Percentiles rank a stretch among this genome's conserved stretches.
phyloP scores from a whole-genome alignment of 2,888 invertebrate genomes.

The Arctia plantaginis region DNA sequence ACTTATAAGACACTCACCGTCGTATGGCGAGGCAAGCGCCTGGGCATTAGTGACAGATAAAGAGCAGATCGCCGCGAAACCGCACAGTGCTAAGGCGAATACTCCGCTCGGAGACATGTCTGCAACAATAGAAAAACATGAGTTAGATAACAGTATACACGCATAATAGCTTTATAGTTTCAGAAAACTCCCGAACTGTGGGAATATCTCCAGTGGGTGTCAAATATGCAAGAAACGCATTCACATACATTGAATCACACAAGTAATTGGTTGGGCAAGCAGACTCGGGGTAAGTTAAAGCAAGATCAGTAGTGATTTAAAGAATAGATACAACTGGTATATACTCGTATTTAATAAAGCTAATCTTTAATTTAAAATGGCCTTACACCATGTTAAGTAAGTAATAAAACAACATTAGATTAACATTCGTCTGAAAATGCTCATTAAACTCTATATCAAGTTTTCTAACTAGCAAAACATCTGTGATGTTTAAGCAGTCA shows the following conservation, averaged over 20 bases:
- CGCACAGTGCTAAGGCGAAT: constrained; percentile 70
- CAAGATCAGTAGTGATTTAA: neutral
- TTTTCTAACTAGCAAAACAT: neutral
- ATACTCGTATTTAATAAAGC: too few relatives aligned
- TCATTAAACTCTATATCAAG: neutral
- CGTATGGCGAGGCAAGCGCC: constrained; percentile 68
- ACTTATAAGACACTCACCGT: constrained; percentile 62
- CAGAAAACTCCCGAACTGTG: too few relatives aligned
- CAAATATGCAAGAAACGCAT: neutral
- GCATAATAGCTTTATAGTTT: neutral
- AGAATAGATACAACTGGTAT: too few relatives aligned
- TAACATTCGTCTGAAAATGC: too few relatives aligned
- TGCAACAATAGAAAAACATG: constrained; percentile 68
- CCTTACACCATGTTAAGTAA: too few relatives aligned
- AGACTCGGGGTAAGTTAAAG: neutral
- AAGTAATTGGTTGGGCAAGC: neutral
- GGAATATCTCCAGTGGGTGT: neutral
- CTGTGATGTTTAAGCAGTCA: neutral
- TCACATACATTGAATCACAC: neutral
- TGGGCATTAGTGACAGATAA: constrained; percentile 72
- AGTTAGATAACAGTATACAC: constrained; percentile 1
- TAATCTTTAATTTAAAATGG: too few relatives aligned
- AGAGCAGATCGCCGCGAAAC: constrained; percentile 67
- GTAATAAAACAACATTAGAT: too few relatives aligned
- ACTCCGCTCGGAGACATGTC: constrained; percentile 76